Evolutionary conservation across 2,113 vertebrate species (phyloP), one percentile per base, ranked within the genome.

Genomic region (Clarias magur): DNA sequence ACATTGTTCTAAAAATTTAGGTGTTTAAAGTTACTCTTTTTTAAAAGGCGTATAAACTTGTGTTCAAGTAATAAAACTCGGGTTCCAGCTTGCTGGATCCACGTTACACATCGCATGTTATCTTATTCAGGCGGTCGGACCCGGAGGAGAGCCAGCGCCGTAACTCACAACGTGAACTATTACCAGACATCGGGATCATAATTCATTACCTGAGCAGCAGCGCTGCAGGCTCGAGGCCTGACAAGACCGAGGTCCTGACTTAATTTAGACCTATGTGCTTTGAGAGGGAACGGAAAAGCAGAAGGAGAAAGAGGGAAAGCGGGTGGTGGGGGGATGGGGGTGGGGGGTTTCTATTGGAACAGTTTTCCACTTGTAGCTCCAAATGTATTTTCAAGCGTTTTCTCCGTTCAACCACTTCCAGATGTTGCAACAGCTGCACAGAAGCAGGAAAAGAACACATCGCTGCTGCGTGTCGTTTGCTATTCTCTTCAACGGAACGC

Each of bases 181-280:
- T 93, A 94, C 91, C 93, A 93, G 93, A 94, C 93, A 94, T 92
- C 92, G 92, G 93, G 92, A 94, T 95, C 93, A 94, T 95, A 94
- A 95, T 93, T 94, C 93, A 94, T 94, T 94, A 93, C 93, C 90
- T 88, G 80, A 89, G 89, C 92, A 92, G 93, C 93, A 92, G 93
- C 88, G 88, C 91, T 89, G 88, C 92, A 54, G 21, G 38, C 90
- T 91, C 90, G 93, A 93, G 83, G 30, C 19, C 72, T 76, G 57
- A 85, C 34, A 53, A 80, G 85, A 42, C 11, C 3, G 53, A 70
- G 76, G 73, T 59, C 30, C 76, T 70, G 76, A 60, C 85, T 86
- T 73, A 68, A 56, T 86, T 86, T 38, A 56, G 85, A 68, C 76
- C 62, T 21, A 5, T 30, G 53, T 38, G 63, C 76, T 75, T 80